Conservation (phyloP, 2,113 vertebrate genomes). For the Panurus biarmicus region DNA sequence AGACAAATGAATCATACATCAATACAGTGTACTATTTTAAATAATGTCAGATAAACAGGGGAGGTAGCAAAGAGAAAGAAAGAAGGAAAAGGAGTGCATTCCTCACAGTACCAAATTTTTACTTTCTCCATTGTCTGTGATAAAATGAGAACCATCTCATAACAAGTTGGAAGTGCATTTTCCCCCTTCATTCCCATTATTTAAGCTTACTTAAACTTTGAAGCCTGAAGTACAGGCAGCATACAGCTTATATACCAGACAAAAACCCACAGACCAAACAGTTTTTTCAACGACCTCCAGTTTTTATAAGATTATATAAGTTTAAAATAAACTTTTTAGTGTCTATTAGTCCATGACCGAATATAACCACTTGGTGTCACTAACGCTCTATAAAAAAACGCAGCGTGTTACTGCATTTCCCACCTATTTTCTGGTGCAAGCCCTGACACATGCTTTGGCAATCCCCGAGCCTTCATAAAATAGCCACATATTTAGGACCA, state of each 20-base stretch:
- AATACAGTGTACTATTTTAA: background rate
- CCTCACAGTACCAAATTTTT: background rate
- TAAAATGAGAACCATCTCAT: background rate
- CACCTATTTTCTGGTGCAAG: background rate
- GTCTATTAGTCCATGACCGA: background rate
- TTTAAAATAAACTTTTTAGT: background rate
- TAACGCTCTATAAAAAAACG: background rate
- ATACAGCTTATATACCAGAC: background rate
- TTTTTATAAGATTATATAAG: background rate
- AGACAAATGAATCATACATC: background rate
- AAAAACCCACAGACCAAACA: background rate
- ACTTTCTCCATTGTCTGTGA: background rate
- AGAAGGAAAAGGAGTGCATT: background rate
- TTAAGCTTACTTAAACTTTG: background rate
- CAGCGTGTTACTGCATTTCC: background rate
- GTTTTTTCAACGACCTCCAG: background rate
- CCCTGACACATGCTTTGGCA: background rate
- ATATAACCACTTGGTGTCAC: conserved; percentile 46
- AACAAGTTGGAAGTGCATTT: background rate
- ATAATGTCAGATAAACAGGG: background rate
- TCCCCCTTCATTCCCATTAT: background rate
- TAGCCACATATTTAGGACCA: background rate
- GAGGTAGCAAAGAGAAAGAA: background rate
- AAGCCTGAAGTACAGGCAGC: background rate
- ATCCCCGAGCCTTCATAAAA: background rate